Evolutionary conservation across 35 echinoderm and acorn worm genomes (phyloP).

Genomic region (Heliocidaris erythrogramma): DNA sequence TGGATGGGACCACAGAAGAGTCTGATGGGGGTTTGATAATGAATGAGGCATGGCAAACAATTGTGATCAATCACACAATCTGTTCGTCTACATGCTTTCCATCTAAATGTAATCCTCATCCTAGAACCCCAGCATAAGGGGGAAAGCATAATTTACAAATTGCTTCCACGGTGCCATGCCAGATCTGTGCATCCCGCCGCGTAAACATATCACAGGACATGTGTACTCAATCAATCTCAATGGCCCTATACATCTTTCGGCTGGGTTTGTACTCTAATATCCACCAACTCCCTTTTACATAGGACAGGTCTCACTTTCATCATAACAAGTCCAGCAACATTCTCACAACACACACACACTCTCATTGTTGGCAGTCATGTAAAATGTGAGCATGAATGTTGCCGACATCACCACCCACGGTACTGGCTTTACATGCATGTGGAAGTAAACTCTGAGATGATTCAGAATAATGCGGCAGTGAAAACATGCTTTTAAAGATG

Average conservation of each 20-base stretch:
- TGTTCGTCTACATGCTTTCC: slow-evolving; percentile 16
- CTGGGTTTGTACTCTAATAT: neutral
- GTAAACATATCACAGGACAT: neutral
- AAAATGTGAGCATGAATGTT: neutral
- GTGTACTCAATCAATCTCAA: slow-evolving; percentile 31
- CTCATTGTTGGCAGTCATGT: neutral
- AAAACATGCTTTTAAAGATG: slow-evolving; percentile 15
- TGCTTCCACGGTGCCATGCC: neutral
- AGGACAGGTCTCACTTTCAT: neutral
- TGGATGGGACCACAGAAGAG: neutral
- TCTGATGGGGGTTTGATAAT: slow-evolving; percentile 1
- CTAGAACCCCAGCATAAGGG: neutral
- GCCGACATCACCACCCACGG: neutral
- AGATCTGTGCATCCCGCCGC: neutral
- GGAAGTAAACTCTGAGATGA: neutral
- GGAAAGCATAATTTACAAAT: slow-evolving; percentile 13
- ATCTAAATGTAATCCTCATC: slow-evolving; percentile 18
- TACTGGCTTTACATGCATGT: neutral
- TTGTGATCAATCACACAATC: slow-evolving; percentile 40
- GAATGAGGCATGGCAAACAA: slow-evolving; percentile 29
- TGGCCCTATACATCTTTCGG: neutral
- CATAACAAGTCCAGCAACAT: neutral
- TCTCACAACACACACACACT: neutral
- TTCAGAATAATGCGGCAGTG: neutral
- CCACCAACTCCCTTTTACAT: neutral